phyloP scores from a whole-genome alignment of 2,888 invertebrate genomes.

The Drosophila conformis region DNA sequence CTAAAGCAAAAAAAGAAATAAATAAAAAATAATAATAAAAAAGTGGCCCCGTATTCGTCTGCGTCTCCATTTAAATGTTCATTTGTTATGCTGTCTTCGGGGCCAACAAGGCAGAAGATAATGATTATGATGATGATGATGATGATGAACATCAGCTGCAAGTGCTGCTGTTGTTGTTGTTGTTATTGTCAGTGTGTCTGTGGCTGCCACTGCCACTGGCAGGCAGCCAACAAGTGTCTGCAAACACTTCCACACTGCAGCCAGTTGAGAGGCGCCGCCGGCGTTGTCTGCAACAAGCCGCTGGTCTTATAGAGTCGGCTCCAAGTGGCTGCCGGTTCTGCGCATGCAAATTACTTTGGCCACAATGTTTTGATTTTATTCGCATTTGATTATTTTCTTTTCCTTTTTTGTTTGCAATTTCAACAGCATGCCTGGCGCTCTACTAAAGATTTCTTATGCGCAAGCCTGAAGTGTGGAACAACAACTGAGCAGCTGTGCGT shows the following conservation, averaged over 20 bases:
- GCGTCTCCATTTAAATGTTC: conserved; percentile 77
- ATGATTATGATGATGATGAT: conserved; percentile 15
- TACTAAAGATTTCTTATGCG: conserved; percentile 39
- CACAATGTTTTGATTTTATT: conserved; percentile 78
- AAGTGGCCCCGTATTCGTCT: conserved; percentile 44
- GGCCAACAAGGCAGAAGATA: conserved; percentile 36
- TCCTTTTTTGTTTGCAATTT: conserved; percentile 36
- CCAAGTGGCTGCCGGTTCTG: conserved; percentile 62
- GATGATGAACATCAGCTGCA: conserved; percentile 27
- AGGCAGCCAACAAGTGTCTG: conserved; percentile 77
- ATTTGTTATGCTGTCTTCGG: conserved; percentile 79
- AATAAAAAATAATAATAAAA: conserved; percentile 7
- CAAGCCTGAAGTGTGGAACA: neutral
- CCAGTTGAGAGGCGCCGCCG: conserved; percentile 63
- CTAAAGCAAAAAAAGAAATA: neutral
- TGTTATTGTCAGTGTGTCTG: conserved; percentile 12
- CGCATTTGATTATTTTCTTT: conserved; percentile 72
- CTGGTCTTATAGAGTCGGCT: conserved; percentile 3
- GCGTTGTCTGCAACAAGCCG: conserved; percentile 53
- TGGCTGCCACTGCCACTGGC: conserved; percentile 53
- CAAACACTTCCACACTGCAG: conserved; percentile 61
- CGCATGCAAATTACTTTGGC: conserved; percentile 78
- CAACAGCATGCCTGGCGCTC: conserved; percentile 38
- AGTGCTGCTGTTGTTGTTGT: conserved; percentile 22
- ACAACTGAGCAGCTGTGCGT: conserved; percentile 43